phyloP scores from a whole-genome alignment of 2,113 vertebrate genomes.

The Rhinolophus sinicus region DNA sequence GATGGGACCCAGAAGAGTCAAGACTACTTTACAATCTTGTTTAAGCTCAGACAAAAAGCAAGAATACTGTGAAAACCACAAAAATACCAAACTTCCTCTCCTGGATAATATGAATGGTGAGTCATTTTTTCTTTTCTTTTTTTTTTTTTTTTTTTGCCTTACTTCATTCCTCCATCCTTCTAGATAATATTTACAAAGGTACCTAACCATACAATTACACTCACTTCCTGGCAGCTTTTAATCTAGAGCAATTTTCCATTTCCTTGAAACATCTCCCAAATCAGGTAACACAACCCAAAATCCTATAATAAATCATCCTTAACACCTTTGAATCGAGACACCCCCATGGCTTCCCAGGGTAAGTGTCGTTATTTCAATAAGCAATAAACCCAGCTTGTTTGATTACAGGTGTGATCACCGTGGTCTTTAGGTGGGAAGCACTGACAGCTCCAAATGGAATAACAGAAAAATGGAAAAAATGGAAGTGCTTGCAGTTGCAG shows the following conservation, averaged over 20 bases:
- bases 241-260: neutral
- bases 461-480: neutral
- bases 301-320: neutral
- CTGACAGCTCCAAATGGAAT: neutral
- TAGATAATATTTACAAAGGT: neutral
- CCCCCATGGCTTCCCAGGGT: neutral
- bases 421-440: neutral
- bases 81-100: neutral
- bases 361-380: neutral
- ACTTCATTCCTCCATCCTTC: neutral
- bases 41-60: neutral
- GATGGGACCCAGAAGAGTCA: neutral
- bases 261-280: neutral
- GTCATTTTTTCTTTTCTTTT: too few species aligned
- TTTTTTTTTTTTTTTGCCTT: neutral
- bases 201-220: neutral
- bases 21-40: neutral
- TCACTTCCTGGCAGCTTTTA: neutral
- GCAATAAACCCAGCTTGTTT: neutral
- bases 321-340: neutral
- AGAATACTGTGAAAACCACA: neutral
- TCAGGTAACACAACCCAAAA: neutral
- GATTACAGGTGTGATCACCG: neutral
- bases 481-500: neutral
- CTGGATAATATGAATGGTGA: neutral